Conservation (phyloP, 2,888 invertebrate species). For the Abrostola tripartita region DNA sequence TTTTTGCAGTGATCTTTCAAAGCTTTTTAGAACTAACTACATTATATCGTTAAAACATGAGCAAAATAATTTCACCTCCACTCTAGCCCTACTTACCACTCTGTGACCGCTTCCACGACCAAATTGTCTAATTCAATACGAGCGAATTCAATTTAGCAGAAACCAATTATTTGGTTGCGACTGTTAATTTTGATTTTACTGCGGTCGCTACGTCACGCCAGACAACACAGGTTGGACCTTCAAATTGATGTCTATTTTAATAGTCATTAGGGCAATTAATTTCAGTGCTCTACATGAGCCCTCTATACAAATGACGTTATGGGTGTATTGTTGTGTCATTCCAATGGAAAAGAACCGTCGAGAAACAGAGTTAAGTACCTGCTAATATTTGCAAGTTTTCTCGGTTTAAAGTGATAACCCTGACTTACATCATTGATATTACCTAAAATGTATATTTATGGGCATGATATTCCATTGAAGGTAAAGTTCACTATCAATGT, state of each 20-base stretch:
- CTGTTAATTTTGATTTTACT: conserved; percentile 49
- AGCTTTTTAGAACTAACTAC: too few relatives aligned
- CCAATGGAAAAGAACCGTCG: too few relatives aligned
- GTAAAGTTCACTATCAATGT: neutral
- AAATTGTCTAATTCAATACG: conserved; percentile 40
- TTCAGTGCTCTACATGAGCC: conserved; percentile 17
- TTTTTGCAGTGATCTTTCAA: too few relatives aligned
- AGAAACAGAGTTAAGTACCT: too few relatives aligned
- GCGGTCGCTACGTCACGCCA: conserved; percentile 22
- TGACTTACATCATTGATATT: too few relatives aligned
- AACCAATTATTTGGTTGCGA: conserved; percentile 50
- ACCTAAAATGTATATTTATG: too few relatives aligned
- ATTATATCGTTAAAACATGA: neutral
- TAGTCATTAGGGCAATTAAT: conserved; percentile 43
- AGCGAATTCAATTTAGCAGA: conserved; percentile 39
- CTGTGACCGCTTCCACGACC: conserved; percentile 17
- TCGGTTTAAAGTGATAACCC: too few relatives aligned
- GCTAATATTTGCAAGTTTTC: too few relatives aligned
- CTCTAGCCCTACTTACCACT: conserved; percentile 21
- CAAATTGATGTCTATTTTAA: conserved; percentile 43
- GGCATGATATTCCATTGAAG: neutral
- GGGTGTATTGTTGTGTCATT: too few relatives aligned
- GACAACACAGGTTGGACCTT: conserved; percentile 35
- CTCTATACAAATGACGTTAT: too few relatives aligned
- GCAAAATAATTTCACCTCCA: conserved; percentile 27